Base-by-base conservation (phyloP, 2,888 invertebrate species). In the Hybos culiciformis region DNA sequence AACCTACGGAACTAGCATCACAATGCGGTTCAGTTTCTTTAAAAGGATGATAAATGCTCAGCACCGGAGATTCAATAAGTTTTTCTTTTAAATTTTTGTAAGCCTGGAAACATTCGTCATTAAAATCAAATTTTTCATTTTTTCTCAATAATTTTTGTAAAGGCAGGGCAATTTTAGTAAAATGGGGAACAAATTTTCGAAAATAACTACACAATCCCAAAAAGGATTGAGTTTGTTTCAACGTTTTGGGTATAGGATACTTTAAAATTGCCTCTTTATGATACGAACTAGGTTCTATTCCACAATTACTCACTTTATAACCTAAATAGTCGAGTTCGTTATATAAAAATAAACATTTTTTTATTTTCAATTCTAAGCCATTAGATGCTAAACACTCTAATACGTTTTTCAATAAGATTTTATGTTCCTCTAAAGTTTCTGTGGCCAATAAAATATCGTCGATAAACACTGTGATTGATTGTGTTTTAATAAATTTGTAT, bases 21-120 rank as follows among this genome's bases (percentile, higher is more conserved):
- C 52, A 54, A 47, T 58, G 56, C 19, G 57, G 41, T 45, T 59
- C 53, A 11, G 56, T 59, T 42, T 51, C 50, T 26, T 36, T 23
- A 15, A 41, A 19, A 6, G 56, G 54, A 14, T 46, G 43, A 48
- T 48, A 61, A 9, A 62, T 46, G 4, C 54, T 48, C 14, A 63
- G 44, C 19, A 58, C 48, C 12, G 53, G 54, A 24, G 50, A 41
- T 17, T 40, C 39, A 14, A 47, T 24, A 20, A 49, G 36, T 37
- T 46, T 44, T 11, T 23, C 18, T 39, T 48, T 51, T 29, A 51
- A 45, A 8, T 33, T 38, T 23, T 49, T 37, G 26, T 48, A 47
- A 5, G 41, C 36, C 32, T 42, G 31, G 12, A 41, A 26, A 40
- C 43, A 43, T 8, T 40, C 39, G 7, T 15, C 7, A 11, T 34